phyloP scores from a whole-genome alignment of 2,888 invertebrate genomes.

The Watsonalla cultraria region DNA sequence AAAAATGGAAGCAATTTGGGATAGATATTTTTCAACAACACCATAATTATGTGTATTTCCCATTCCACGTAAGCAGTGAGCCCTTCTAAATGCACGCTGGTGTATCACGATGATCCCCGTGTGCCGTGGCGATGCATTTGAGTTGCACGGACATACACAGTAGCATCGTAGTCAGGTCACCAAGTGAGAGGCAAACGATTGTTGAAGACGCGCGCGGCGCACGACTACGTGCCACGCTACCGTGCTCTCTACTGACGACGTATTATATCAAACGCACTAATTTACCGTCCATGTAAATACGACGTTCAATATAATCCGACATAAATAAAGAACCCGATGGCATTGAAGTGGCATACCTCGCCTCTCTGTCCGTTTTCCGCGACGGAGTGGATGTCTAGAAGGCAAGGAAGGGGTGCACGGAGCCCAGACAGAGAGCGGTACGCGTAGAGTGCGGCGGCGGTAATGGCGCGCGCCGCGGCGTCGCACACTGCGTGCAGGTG shows the following conservation, averaged over 20 bases:
- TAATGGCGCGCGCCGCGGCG: constrained; percentile 28
- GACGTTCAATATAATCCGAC: constrained; percentile 12
- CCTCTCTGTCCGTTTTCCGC: constrained; percentile 9
- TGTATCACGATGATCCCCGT: constrained; percentile 51
- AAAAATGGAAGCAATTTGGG: constrained; percentile 7
- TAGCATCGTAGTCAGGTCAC: constrained; percentile 56
- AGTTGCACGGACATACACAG: constrained; percentile 50
- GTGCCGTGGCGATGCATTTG: constrained; percentile 61
- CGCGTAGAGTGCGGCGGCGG: constrained; percentile 3
- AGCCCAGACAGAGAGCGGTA: neutral
- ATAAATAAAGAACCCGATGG: constrained; percentile 7
- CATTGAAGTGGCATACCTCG: constrained; percentile 9
- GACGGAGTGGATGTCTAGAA: neutral
- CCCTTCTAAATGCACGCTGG: constrained; percentile 67
- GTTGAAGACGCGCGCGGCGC: constrained; percentile 54
- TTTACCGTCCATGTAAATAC: constrained; percentile 2
- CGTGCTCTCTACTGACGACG: constrained; percentile 10
- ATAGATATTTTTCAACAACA: constrained; percentile 55
- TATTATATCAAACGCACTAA: constrained; percentile 17
- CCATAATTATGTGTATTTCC: constrained; percentile 45
- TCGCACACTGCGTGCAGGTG: constrained; percentile 69
- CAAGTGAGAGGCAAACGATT: constrained; percentile 71
- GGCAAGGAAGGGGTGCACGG: neutral
- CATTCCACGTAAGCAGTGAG: constrained; percentile 73
- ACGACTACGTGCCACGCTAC: constrained; percentile 29